phyloP scores from a whole-genome alignment of 92 coral and sea anemone species.

The Isaurus tuberculatus region DNA sequence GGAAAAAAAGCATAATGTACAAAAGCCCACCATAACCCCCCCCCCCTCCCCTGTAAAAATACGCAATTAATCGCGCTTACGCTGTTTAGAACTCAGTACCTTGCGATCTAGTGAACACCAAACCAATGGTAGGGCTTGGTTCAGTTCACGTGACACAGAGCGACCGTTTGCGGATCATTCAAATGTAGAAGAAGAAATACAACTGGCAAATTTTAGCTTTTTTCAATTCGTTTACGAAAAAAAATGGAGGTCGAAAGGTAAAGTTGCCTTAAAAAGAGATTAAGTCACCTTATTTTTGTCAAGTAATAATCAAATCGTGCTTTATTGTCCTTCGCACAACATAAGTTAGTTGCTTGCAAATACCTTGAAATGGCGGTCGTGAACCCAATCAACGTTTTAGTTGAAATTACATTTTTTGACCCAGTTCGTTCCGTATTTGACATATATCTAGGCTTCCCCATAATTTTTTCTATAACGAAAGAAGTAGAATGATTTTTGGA shows the following conservation, averaged over 20 bases:
- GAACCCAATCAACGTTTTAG: neutral
- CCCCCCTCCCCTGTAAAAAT: too few relatives aligned
- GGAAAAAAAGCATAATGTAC: too few relatives aligned
- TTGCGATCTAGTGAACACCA: too few relatives aligned
- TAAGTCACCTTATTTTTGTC: neutral
- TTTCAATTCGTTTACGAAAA: neutral
- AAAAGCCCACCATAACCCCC: too few relatives aligned
- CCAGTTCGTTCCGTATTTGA: too few relatives aligned
- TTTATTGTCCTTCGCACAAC: too few relatives aligned
- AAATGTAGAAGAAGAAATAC: constrained; percentile 28
- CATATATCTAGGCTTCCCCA: too few relatives aligned
- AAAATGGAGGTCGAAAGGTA: constrained; percentile 68
- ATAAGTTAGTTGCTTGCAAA: neutral
- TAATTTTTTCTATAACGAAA: too few relatives aligned
- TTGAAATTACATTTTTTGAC: too few relatives aligned
- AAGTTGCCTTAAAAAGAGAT: neutral
- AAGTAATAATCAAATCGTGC: neutral
- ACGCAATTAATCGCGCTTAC: too few relatives aligned
- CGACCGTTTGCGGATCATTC: constrained; percentile 92
- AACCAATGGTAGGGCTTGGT: constrained; percentile 23
- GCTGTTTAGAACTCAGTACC: too few relatives aligned
- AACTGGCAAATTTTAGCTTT: neutral
- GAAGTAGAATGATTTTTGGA: too few relatives aligned
- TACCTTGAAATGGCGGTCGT: neutral
- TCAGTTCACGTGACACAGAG: constrained; percentile 63